These are phyloP conservation scores for Arge pagana DNA, from an alignment of 2,888 invertebrate species.

Conservation along the genomic window DNA sequence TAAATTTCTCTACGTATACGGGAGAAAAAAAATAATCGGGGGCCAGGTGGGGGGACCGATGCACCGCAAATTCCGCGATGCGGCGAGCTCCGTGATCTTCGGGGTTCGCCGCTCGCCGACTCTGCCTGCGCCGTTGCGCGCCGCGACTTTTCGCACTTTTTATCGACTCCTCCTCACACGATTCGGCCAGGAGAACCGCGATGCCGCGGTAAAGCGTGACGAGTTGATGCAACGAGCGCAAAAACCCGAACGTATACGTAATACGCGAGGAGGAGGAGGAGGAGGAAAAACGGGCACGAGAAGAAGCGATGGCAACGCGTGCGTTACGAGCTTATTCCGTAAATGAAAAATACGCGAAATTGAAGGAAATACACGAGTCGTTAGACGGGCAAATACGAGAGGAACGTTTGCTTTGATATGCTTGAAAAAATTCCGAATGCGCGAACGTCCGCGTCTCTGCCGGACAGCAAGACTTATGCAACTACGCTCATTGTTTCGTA, in stretches of 20 bases:
- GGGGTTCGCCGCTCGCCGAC: conserved; percentile 26
- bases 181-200: conserved; percentile 1
- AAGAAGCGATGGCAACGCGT: too few species aligned
- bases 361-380: neutral
- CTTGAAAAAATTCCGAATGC: neutral
- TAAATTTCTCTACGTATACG: too few species aligned
- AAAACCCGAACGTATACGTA: too few species aligned
- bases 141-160: conserved; percentile 25
- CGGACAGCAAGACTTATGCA: conserved; percentile 5
- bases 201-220: conserved; percentile 2
- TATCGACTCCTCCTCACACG: conserved; percentile 6
- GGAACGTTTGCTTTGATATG: neutral
- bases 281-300: too few species aligned
- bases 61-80: too few species aligned
- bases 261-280: too few species aligned
- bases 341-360: neutral
- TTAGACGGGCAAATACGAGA: too few species aligned
- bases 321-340: too few species aligned
- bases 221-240: neutral
- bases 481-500: conserved; percentile 11
- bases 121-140: conserved; percentile 19
- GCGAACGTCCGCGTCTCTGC: neutral
- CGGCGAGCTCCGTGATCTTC: too few species aligned
- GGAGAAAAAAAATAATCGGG: too few species aligned
- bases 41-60: too few species aligned